These are phyloP conservation scores for Urocyon cinereoargenteus DNA, from an alignment of 2,797 vertebrate species.

Conservation along the genomic window DNA sequence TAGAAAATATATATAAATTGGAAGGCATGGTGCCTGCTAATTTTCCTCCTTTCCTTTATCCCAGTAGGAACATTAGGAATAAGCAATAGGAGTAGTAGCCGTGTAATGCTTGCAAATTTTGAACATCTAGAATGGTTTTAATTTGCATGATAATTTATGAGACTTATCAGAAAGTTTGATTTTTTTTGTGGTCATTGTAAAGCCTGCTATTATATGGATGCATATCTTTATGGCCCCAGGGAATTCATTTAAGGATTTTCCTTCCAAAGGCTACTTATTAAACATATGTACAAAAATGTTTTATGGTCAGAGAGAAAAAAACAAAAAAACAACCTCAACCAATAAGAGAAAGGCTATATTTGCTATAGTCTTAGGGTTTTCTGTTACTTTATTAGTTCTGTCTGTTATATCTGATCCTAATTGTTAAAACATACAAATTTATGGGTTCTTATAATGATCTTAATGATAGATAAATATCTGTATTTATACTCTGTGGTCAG, in stretches of 20 bases:
- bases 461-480: not conserved
- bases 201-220: not conserved
- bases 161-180: not conserved
- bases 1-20: not conserved
- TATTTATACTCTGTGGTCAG: slow-evolving; percentile 20
- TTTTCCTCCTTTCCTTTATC: not conserved
- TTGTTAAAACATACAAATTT: not conserved
- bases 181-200: not conserved
- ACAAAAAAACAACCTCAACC: not conserved
- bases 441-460: not conserved
- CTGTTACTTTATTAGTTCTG: not conserved
- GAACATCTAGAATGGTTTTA: not conserved
- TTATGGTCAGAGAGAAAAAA: not conserved
- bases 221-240: not conserved
- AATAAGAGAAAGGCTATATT: not conserved
- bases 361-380: not conserved
- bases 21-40: not conserved
- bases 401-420: not conserved
- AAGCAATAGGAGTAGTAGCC: not conserved
- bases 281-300: not conserved
- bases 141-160: not conserved
- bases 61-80: not conserved
- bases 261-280: not conserved
- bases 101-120: not conserved
- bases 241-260: not conserved